These are phyloP conservation scores for Tetramorium simillimum DNA, from an alignment of 1,140 invertebrate species.

Conservation along the genomic window DNA sequence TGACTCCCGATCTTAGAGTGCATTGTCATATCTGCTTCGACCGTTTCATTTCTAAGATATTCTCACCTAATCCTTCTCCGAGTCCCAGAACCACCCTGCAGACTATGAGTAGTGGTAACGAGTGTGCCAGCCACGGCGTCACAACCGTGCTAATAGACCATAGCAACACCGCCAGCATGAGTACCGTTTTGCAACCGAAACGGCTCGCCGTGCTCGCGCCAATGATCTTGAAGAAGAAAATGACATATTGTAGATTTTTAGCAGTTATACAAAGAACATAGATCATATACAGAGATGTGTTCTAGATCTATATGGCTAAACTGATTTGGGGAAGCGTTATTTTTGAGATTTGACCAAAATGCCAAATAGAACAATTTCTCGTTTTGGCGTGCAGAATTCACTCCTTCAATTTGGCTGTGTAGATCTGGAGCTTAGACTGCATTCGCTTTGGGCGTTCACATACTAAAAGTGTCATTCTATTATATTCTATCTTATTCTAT, in stretches of 20 bases:
- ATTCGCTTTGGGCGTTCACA: no score
- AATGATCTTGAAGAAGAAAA: conserved; percentile 85
- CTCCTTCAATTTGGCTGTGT: no score
- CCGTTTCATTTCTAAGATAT: not conserved
- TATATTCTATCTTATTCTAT: no score
- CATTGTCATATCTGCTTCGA: not conserved
- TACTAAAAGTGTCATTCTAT: no score
- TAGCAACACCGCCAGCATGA: conserved; percentile 90
- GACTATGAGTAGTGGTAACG: conserved; percentile 88
- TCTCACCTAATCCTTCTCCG: conserved; percentile 91
- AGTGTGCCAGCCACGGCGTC: conserved; percentile 90
- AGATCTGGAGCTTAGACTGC: no score
- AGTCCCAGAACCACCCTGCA: conserved; percentile 90
- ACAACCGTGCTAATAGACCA: conserved; percentile 92
- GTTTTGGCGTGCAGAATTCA: no score
- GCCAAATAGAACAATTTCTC: no score
- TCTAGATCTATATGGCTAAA: no score
- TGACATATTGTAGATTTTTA: not conserved
- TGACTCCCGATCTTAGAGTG: not conserved
- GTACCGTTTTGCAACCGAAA: conserved; percentile 90
- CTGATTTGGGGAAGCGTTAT: no score
- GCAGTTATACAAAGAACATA: not conserved
- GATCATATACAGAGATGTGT: no score
- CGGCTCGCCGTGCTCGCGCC: conserved; percentile 90
- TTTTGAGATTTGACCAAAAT: no score